Conservation (phyloP, 2,888 invertebrate genomes). For the Drosophila greeni region DNA sequence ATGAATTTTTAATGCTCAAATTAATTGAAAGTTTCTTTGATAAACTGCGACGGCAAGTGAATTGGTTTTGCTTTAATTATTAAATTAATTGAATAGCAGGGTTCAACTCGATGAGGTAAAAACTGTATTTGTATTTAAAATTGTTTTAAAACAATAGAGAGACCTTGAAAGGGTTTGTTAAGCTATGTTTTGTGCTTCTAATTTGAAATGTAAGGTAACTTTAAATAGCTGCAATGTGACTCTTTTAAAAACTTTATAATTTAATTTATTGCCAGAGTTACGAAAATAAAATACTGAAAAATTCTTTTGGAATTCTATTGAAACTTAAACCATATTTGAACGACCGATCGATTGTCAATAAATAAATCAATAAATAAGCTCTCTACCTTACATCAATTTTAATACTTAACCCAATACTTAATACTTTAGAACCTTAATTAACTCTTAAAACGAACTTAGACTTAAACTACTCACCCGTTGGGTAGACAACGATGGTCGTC, state of each 20-base stretch:
- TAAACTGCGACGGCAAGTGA: background rate
- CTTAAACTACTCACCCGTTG: constrained; percentile 84
- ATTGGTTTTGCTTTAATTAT: background rate
- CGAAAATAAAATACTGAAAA: too few relatives aligned
- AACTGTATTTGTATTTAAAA: background rate
- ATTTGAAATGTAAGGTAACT: background rate
- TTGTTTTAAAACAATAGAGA: background rate
- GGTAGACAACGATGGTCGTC: constrained; percentile 86
- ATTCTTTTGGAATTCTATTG: too few relatives aligned
- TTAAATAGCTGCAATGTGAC: background rate
- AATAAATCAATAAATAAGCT: too few relatives aligned
- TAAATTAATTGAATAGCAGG: background rate
- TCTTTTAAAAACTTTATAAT: background rate
- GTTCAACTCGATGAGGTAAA: background rate
- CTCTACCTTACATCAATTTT: too few relatives aligned
- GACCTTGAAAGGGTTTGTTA: background rate
- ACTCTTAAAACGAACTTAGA: too few relatives aligned
- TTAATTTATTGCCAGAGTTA: too few relatives aligned
- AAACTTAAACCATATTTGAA: too few relatives aligned
- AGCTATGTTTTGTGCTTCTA: background rate
- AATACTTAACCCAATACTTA: too few relatives aligned
- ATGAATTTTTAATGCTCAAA: constrained; percentile 6
- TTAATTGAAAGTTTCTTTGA: constrained; percentile 3
- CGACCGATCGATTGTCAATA: too few relatives aligned
- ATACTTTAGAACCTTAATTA: too few relatives aligned